Conservation (phyloP, 2,797 vertebrate genomes). For the Cercopithecus mitis region DNA sequence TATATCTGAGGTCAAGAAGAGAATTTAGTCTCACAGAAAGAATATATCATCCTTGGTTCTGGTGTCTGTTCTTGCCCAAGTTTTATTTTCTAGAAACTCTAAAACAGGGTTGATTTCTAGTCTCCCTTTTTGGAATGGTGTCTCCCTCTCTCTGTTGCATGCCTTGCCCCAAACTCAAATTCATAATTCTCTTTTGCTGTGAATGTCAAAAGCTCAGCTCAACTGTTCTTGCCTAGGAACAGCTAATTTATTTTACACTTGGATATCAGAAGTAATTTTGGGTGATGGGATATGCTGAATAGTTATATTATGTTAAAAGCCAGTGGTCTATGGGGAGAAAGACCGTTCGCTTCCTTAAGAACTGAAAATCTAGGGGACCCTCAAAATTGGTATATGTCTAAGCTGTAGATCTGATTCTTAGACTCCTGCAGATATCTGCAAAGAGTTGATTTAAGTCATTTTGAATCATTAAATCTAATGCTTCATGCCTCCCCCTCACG, state of each 20-base stretch:
- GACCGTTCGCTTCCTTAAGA: background rate
- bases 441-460: background rate
- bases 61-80: background rate
- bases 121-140: background rate
- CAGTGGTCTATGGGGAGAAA: background rate
- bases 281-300: background rate
- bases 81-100: background rate
- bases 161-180: background rate
- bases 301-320: background rate
- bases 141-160: background rate
- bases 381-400: background rate
- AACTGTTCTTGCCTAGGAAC: background rate
- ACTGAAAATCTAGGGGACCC: background rate
- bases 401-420: background rate
- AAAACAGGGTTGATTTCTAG: background rate
- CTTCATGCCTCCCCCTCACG: background rate
- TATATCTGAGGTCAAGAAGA: constrained; percentile 6
- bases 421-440: background rate
- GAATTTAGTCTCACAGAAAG: background rate
- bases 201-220: background rate
- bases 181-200: background rate
- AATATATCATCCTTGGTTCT: background rate
- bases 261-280: constrained; percentile 13
- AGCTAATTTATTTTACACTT: background rate
- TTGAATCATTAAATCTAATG: background rate